A percentile compares a stretch with the other conserved stretches of the same genome.
Evolutionary conservation across 1,140 invertebrate species (phyloP).

Genomic region (Heliconius hermathena): DNA sequence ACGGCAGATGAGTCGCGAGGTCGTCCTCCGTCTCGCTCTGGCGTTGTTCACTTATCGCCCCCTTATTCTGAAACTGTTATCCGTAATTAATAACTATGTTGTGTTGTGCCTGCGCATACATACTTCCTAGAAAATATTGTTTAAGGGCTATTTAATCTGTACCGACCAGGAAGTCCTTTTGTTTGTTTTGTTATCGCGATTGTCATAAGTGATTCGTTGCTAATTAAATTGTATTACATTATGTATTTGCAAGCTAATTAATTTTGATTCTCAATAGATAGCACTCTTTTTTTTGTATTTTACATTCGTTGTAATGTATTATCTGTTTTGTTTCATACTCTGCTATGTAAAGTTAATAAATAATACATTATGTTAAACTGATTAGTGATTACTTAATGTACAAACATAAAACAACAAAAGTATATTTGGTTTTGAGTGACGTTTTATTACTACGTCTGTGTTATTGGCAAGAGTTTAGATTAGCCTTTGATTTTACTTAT

Average conservation of each 20-base stretch:
- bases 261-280: neutral
- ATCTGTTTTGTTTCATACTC: neutral
- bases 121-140: neutral
- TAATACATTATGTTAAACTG: neutral
- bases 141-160: neutral
- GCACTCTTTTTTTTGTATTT: neutral
- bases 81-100: slow-evolving; percentile 36
- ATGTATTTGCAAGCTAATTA: neutral
- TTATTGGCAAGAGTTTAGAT: neutral
- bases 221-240: neutral
- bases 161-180: neutral
- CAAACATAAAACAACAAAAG: neutral
- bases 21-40: slow-evolving; percentile 52
- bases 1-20: slow-evolving; percentile 69
- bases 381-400: neutral
- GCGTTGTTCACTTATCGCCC: slow-evolving; percentile 48
- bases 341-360: neutral
- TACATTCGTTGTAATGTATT: neutral
- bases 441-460: neutral
- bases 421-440: neutral
- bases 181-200: neutral
- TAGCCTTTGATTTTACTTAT: neutral
- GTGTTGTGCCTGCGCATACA: slow-evolving; percentile 17
- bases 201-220: neutral
- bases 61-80: slow-evolving; percentile 48